phyloP scores from a whole-genome alignment of 2,888 invertebrate genomes.

The Dolichomitus sp. region DNA sequence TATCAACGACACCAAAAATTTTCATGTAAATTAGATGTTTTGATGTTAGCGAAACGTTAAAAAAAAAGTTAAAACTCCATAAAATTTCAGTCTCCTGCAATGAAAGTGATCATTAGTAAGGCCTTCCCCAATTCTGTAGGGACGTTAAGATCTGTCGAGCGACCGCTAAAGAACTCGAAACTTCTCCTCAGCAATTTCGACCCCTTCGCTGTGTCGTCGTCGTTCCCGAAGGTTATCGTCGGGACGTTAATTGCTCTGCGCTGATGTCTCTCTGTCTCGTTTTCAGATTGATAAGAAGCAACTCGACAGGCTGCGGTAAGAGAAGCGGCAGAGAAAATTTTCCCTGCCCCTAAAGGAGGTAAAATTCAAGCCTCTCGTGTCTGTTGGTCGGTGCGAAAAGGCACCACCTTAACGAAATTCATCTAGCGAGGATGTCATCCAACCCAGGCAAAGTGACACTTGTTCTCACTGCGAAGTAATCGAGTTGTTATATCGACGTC shows the following conservation, averaged over 20 bases:
- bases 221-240: constrained; percentile 50
- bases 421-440: constrained; percentile 74
- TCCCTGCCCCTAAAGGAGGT: constrained; percentile 17
- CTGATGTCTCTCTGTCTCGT: constrained; percentile 37
- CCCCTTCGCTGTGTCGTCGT: constrained; percentile 10
- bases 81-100: not conserved
- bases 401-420: constrained; percentile 79
- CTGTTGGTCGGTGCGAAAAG: constrained; percentile 10
- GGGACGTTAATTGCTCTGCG: constrained; percentile 60
- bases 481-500: constrained; percentile 83
- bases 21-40: not conserved
- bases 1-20: not conserved
- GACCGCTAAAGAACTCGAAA: constrained; percentile 14
- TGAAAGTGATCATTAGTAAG: constrained; percentile 8
- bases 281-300: constrained; percentile 58
- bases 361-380: constrained; percentile 17
- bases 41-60: not conserved
- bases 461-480: constrained; percentile 78
- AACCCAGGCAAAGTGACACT: constrained; percentile 81
- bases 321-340: constrained; percentile 16
- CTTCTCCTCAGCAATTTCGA: constrained; percentile 23
- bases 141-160: constrained; percentile 11
- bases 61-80: not conserved
- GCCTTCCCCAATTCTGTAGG: not conserved
- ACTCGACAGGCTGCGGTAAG: constrained; percentile 40